Evolutionary conservation across 2,113 vertebrate species (phyloP).

Genomic region (Puffinus mauretanicus): DNA sequence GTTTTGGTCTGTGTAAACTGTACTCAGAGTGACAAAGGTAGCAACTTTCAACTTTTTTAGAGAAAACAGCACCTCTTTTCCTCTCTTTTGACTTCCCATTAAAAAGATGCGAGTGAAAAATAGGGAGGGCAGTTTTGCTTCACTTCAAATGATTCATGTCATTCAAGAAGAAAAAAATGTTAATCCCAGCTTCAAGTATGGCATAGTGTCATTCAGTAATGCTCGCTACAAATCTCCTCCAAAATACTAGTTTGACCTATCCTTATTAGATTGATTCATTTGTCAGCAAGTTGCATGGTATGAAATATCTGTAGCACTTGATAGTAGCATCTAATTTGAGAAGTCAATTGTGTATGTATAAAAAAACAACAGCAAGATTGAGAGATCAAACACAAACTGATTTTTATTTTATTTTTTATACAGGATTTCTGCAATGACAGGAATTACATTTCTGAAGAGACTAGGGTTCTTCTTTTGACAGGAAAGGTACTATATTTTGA

Average conservation of each 20-base stretch:
- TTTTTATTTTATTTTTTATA: not conserved
- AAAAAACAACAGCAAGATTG: not conserved
- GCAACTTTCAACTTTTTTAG: not conserved
- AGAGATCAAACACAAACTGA: not conserved
- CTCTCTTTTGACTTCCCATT: not conserved
- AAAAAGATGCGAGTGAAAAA: not conserved
- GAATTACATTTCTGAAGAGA: constrained; percentile 90
- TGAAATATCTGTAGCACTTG: not conserved
- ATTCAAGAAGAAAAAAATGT: not conserved
- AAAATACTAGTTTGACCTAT: not conserved
- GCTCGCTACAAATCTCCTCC: not conserved
- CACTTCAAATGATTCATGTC: not conserved
- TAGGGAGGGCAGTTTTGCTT: not conserved
- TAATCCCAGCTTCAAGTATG: not conserved
- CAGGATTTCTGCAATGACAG: constrained; percentile 96
- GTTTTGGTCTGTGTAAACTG: not conserved
- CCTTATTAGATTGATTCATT: not conserved
- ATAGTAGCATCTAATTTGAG: not conserved
- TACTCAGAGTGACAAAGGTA: not conserved
- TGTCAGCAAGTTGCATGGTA: not conserved
- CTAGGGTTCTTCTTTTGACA: constrained; percentile 88
- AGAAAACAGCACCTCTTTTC: not conserved
- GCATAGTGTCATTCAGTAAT: not conserved
- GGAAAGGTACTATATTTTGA: constrained; percentile 86
- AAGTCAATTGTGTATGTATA: not conserved